Evolutionary conservation across 2,113 vertebrate species (phyloP).

Genomic region (Aegithalos caudatus): DNA sequence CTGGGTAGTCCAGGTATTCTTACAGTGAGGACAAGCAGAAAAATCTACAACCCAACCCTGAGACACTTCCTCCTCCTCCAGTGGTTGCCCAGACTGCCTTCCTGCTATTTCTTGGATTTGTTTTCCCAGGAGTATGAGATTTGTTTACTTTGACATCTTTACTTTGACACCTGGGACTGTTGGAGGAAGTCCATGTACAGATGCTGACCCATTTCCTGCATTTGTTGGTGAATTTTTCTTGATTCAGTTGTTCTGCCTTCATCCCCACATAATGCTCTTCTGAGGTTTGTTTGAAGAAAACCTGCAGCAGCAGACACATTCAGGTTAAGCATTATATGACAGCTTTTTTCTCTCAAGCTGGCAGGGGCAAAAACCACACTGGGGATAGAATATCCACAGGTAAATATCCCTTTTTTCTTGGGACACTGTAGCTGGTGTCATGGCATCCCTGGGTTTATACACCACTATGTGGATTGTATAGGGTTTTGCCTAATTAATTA

Average conservation of each 20-base stretch:
- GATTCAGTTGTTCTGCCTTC: not conserved
- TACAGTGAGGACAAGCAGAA: not conserved
- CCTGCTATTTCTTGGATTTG: not conserved
- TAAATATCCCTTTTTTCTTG: not conserved
- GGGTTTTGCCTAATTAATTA: slow-evolving; percentile 21
- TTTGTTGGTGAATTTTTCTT: not conserved
- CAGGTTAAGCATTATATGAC: not conserved
- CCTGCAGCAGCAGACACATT: not conserved
- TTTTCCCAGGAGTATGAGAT: not conserved
- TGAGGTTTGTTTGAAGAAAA: not conserved
- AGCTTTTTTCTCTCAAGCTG: not conserved
- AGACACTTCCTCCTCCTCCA: not conserved
- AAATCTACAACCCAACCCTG: not conserved
- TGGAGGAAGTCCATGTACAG: not conserved
- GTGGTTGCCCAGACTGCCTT: rapidly evolving
- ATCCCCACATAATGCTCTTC: not conserved
- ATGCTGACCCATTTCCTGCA: not conserved
- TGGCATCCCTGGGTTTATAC: not conserved
- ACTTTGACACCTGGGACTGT: not conserved
- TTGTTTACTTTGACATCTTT: not conserved
- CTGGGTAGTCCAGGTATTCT: not conserved
- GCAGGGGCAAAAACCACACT: not conserved
- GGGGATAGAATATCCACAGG: not conserved
- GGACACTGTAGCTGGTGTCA: not conserved
- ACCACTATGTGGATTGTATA: not conserved